Evolutionary conservation across 2,888 invertebrate species (phyloP).

Genomic region (Electrophaes corylata): DNA sequence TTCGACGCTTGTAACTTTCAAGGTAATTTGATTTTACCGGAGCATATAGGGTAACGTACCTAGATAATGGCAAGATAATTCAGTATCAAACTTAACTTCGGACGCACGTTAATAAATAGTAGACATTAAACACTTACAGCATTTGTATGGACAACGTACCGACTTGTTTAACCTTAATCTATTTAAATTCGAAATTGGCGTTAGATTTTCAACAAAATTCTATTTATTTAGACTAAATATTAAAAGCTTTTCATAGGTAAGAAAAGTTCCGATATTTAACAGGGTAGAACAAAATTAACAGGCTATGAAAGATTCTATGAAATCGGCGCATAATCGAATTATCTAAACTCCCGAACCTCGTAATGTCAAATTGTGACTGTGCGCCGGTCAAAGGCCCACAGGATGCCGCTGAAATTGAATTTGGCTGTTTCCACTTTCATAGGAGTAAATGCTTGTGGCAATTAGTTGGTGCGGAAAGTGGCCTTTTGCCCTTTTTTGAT

Average conservation of each 20-base stretch:
- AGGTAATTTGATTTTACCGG: too few relatives aligned
- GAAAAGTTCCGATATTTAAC: constrained; percentile 23
- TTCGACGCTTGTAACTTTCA: too few relatives aligned
- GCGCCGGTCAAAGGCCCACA: constrained; percentile 68
- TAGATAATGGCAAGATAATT: too few relatives aligned
- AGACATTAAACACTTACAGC: too few relatives aligned
- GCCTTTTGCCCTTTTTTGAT: constrained; percentile 58
- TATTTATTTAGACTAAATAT: not conserved
- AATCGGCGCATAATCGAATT: constrained; percentile 76
- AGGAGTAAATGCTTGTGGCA: constrained; percentile 73
- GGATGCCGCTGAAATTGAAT: constrained; percentile 75
- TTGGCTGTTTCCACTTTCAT: constrained; percentile 75
- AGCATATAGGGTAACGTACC: too few relatives aligned
- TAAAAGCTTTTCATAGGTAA: not conserved
- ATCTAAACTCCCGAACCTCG: constrained; percentile 59
- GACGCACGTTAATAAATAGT: too few relatives aligned
- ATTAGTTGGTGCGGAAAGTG: constrained; percentile 80
- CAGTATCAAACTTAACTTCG: too few relatives aligned
- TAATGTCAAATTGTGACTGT: constrained; percentile 75
- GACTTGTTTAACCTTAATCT: too few relatives aligned
- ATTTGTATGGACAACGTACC: too few relatives aligned
- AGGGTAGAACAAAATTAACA: constrained; percentile 39
- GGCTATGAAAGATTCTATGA: constrained; percentile 54
- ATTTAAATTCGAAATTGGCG: too few relatives aligned
- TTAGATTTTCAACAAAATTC: too few relatives aligned